Percentiles rank a stretch among this genome's conserved stretches.
Conservation (phyloP, 2,888 invertebrate species). For the Lycophotia porphyrea region DNA sequence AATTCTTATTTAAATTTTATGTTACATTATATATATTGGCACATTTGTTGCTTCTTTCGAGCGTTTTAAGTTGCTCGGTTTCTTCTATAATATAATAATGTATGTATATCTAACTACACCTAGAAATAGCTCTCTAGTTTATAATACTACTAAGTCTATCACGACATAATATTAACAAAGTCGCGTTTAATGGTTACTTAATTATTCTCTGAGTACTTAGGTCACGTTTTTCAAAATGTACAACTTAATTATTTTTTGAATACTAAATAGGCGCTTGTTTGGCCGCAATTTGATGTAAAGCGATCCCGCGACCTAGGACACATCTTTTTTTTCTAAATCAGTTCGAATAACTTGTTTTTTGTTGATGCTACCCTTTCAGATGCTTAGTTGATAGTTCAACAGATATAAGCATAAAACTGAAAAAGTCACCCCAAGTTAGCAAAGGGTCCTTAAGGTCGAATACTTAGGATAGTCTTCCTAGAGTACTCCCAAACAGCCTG, state of each 20-base stretch:
- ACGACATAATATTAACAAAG: slow-evolving; percentile 23
- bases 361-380: no score
- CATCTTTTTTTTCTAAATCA: background rate
- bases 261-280: background rate
- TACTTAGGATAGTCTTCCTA: no score
- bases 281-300: background rate
- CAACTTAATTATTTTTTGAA: background rate
- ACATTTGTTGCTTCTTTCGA: background rate
- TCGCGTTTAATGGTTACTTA: slow-evolving; percentile 17
- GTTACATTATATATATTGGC: background rate
- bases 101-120: background rate
- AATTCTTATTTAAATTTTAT: background rate
- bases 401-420: no score
- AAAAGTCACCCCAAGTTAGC: no score
- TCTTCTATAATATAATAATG: background rate
- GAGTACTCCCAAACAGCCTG: no score
- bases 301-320: background rate
- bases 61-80: no score
- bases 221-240: slow-evolving; percentile 2
- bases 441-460: no score
- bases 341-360: background rate
- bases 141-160: background rate
- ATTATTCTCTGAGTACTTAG: background rate
- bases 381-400: no score
- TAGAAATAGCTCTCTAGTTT: background rate